Evolutionary conservation across 2,113 vertebrate species (phyloP), one percentile per base, ranked within the genome.

Genomic region (Pogona vitticeps): DNA sequence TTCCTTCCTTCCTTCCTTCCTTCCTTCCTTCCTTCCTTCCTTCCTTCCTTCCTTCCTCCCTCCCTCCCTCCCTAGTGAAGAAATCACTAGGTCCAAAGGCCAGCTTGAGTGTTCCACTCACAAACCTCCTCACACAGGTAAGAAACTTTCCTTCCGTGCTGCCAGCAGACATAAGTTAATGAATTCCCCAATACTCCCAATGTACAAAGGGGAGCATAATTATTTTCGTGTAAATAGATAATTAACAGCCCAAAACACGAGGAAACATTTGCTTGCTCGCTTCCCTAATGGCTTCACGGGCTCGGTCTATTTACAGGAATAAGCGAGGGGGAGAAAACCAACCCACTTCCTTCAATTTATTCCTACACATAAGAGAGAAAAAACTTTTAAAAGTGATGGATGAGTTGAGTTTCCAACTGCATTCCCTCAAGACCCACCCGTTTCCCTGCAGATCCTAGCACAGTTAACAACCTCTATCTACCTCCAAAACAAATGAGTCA

Each of bases 191-290:
- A 58, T 0, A 61, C 77, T 71, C 33, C 46, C 70, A 31, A 56
- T 12, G 17, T 77, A 76, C 0, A 1, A 89, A 88, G 72, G 75
- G 88, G 88, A 83, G 46, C 6, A 67, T 65, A 63, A 77, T 38
- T 86, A 61, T 56, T 59, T 52, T 40, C 73, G 83, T 63, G 73
- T 89, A 85, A 0, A 0, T n/a, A 70, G 28, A 86, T 88, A 68
- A 90, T 86, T 84, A 88, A 63, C 42, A 79, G 88, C 38, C 1
- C 78, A 56, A 18, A 58, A 7, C 38, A 85, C 18, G 70, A 86
- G 87, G 80, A 33, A 81, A 2, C 6, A 9, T 67, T n/a, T 13
- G 33, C 80, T 80, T 63, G 40, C 42, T 78, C 23, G 8, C 42
- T 88, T 28, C n/a, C 67, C 18, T 52, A 65, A 26, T 0, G 59